phyloP scores from a whole-genome alignment of 2,797 vertebrate genomes.

The Catamblyrhynchus diadema region DNA sequence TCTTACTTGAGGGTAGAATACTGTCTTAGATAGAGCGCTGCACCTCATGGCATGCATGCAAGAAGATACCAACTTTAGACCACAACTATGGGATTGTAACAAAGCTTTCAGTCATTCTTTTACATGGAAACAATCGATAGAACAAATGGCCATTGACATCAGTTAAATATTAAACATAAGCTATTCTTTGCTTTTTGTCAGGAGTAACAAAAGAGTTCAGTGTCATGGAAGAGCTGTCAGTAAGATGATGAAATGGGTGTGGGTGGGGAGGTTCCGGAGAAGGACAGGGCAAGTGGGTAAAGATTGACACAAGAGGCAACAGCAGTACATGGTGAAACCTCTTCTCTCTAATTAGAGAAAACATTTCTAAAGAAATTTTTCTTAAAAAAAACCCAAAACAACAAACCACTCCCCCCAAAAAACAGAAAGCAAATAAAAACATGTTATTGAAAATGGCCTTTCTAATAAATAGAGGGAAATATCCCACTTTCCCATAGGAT shows the following conservation, averaged over 20 bases:
- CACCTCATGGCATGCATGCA: not conserved
- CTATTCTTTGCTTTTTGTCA: conserved; percentile 3
- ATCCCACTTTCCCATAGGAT: not conserved
- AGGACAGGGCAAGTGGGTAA: not conserved
- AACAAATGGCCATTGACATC: not conserved
- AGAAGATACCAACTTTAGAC: not conserved
- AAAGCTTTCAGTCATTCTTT: conserved; percentile 4
- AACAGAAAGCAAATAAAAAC: not conserved
- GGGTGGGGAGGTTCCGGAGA: conserved; percentile 49
- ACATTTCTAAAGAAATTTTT: not conserved
- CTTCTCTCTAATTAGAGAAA: not conserved
- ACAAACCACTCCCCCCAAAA: not conserved
- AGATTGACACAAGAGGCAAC: not conserved
- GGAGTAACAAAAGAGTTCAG: not conserved
- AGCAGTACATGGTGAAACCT: not conserved
- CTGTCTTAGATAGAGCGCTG: not conserved
- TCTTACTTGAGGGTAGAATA: not conserved
- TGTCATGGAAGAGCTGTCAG: not conserved
- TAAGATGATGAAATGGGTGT: conserved; percentile 11
- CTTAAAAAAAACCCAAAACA: not conserved
- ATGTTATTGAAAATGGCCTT: not conserved
- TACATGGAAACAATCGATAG: not conserved
- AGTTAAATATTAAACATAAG: not conserved
- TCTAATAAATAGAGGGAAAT: not conserved
- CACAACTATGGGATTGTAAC: not conserved